Base-by-base conservation (phyloP, 1,140 invertebrate genomes). In the Radopholus similis region DNA sequence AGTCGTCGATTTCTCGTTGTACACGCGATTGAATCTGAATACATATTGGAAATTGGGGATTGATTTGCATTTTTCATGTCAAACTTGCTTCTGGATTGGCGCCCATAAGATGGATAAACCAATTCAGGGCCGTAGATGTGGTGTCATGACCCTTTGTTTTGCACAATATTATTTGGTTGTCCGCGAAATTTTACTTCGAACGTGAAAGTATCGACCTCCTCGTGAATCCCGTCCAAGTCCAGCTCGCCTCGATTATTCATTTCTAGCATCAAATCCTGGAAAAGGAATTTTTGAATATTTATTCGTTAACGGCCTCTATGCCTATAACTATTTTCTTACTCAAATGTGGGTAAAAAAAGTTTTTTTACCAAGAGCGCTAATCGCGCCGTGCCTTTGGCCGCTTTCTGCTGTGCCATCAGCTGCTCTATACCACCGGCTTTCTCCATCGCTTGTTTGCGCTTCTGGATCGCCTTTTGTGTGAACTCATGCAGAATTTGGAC, bases 231-330 rank as follows among this genome's bases (percentile, higher is more conserved):
- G 55, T 80, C 9, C 76, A 87, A 15, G 76, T 66, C 47, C 82
- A 88, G 6, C 89, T 91, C 71, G 89, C 89, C 77, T 91, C 73
- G 78, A 0, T 71, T 88, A 28, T 90, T 88, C 57, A 89, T 89
- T 83, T 93, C 90, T 28, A 97, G 87, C 77, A 97, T 85, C 56
- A 95, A 86, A 83, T 97, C 94, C n/a, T n/a, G n/a, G n/a, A n/a
- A n/a, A n/a, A n/a, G n/a, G n/a, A n/a, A n/a, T n/a, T n/a, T n/a
- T n/a, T n/a, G n/a, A n/a, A n/a, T n/a, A n/a, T n/a, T n/a, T n/a
- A n/a, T n/a, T n/a, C n/a, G n/a, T n/a, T n/a, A n/a, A n/a, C n/a
- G n/a, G n/a, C n/a, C n/a, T n/a, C n/a, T n/a, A n/a, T n/a, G n/a
- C n/a, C n/a, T n/a, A n/a, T n/a, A n/a, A n/a, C n/a, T n/a, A n/a